Evolutionary conservation across 2,113 vertebrate species (phyloP).

Genomic region (Actenoides lindsayi): DNA sequence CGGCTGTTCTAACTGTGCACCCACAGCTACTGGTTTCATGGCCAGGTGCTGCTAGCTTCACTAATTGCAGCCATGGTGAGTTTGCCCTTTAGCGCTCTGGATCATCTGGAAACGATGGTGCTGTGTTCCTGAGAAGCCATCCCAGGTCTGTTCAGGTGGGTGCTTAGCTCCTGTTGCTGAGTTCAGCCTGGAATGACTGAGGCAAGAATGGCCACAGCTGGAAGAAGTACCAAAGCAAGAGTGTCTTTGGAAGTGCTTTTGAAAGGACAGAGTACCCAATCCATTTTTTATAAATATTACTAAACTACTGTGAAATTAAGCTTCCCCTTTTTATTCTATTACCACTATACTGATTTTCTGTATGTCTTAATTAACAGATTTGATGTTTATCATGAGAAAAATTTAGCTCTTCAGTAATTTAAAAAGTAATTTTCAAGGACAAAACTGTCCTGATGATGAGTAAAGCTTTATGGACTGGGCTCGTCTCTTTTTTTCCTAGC

Average conservation of each 20-base stretch:
- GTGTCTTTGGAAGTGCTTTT: neutral
- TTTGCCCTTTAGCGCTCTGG: neutral
- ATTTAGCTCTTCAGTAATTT: neutral
- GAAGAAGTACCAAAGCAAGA: neutral
- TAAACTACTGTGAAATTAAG: neutral
- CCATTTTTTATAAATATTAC: neutral
- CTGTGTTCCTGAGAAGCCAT: accelerated
- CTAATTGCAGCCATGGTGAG: neutral
- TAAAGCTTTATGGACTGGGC: neutral
- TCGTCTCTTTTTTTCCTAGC: neutral
- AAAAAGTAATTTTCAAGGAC: neutral
- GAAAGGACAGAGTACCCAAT: neutral
- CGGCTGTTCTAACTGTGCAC: neutral
- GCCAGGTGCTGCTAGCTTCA: neutral
- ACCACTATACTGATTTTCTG: neutral
- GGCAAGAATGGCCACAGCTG: neutral
- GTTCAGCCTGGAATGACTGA: neutral
- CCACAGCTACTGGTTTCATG: neutral
- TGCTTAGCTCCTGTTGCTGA: neutral
- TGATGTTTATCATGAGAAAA: neutral
- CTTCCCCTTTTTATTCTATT: neutral
- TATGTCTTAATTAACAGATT: neutral
- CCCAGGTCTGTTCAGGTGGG: neutral
- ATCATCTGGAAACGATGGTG: neutral
- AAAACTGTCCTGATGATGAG: neutral